phyloP scores from a whole-genome alignment of 1,140 invertebrate genomes.

The Drosophila sechellia region DNA sequence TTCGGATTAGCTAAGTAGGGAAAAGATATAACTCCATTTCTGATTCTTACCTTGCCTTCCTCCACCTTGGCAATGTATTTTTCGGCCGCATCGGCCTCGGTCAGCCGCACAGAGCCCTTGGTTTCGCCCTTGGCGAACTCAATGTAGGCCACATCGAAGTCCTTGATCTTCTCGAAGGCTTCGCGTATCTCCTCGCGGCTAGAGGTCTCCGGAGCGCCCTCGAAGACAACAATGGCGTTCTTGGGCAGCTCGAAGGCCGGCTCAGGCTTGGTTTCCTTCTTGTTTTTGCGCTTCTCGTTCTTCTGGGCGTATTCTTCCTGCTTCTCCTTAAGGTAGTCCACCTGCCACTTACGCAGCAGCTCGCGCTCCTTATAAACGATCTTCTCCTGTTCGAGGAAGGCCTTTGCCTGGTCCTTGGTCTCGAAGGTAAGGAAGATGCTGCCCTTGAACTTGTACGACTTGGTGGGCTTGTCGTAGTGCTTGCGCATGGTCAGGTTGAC shows the following conservation, averaged over 20 bases:
- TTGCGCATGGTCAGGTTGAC: constrained; percentile 92
- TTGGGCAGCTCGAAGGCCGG: constrained; percentile 86
- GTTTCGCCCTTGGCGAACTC: constrained; percentile 90
- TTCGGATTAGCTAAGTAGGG: no score
- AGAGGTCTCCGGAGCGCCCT: constrained; percentile 87
- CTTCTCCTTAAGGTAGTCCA: constrained; percentile 90
- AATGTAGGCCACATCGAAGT: constrained; percentile 89
- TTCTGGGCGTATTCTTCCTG: constrained; percentile 86
- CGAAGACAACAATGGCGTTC: constrained; percentile 89
- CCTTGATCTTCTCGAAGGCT: constrained; percentile 87
- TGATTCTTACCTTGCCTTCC: constrained; percentile 86
- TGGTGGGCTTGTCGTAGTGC: constrained; percentile 88
- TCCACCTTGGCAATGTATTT: constrained; percentile 88
- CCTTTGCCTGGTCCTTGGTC: constrained; percentile 89
- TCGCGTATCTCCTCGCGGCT: constrained; percentile 90
- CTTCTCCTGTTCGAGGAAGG: constrained; percentile 85
- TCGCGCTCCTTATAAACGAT: constrained; percentile 91
- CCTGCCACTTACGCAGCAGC: constrained; percentile 90
- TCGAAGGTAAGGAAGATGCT: constrained; percentile 95
- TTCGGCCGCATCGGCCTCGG: constrained; percentile 89
- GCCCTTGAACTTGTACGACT: constrained; percentile 92
- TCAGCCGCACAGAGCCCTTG: constrained; percentile 89
- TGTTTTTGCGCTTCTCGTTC: constrained; percentile 85
- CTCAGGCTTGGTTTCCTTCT: constrained; percentile 86
- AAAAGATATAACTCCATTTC: not conserved